A percentile compares a stretch with the other conserved stretches of the same genome.
Conservation (phyloP, 1,140 invertebrate genomes). For the Cotesia typhae region DNA sequence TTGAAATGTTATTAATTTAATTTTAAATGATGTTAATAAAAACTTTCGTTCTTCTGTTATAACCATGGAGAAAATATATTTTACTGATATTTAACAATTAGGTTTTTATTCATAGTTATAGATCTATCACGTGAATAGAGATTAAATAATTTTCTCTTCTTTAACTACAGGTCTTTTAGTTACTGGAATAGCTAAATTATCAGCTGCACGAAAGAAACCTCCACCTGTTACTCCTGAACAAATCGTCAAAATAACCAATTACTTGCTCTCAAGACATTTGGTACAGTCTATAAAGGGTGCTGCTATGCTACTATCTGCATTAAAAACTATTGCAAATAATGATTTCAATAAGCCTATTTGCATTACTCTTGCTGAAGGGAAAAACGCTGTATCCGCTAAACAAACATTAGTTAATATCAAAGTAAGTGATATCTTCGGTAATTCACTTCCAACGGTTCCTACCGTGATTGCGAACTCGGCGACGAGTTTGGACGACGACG, state of each 20-base stretch:
- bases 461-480: constrained; percentile 80
- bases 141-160: constrained; percentile 17
- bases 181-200: constrained; percentile 78
- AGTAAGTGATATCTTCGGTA: constrained; percentile 87
- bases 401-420: constrained; percentile 78
- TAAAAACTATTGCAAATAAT: constrained; percentile 76
- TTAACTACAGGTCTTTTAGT: constrained; percentile 71
- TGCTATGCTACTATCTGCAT: constrained; percentile 79
- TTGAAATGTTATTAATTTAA: constrained; percentile 7
- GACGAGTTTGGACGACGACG: constrained; percentile 76
- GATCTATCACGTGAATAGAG: neutral
- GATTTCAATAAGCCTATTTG: constrained; percentile 77
- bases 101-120: constrained; percentile 14
- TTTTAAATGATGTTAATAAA: constrained; percentile 43
- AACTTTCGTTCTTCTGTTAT: constrained; percentile 51
- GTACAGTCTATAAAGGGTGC: constrained; percentile 87
- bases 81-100: constrained; percentile 20
- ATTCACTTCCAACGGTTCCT: constrained; percentile 69
- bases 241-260: constrained; percentile 89
- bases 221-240: constrained; percentile 80
- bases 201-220: constrained; percentile 74
- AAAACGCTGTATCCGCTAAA: constrained; percentile 75
- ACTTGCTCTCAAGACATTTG: constrained; percentile 88
- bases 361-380: constrained; percentile 78
- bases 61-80: constrained; percentile 41